Evolutionary conservation across 2,797 vertebrate species (phyloP).

Genomic region (Gobionotothen gibberifrons): DNA sequence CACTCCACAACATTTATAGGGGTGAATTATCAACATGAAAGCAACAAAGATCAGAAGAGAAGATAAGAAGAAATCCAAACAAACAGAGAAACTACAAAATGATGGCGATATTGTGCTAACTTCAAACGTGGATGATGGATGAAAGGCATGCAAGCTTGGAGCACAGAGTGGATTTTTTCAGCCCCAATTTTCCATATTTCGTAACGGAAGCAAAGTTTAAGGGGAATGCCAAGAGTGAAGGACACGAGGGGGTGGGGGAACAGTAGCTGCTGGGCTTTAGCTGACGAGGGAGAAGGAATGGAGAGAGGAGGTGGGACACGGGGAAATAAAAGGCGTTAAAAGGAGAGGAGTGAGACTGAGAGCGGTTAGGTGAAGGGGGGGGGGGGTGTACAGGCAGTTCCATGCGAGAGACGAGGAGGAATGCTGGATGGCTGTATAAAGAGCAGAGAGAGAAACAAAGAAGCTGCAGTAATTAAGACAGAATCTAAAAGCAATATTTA

Average conservation of each 20-base stretch:
- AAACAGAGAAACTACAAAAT: slow-evolving; percentile 44
- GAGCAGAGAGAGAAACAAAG: slow-evolving; percentile 28
- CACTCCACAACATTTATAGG: slow-evolving; percentile 45
- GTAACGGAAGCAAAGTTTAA: slow-evolving; percentile 51
- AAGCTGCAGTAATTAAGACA: slow-evolving; percentile 11
- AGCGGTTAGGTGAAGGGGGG: background rate
- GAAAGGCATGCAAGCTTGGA: slow-evolving; percentile 30
- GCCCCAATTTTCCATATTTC: slow-evolving; percentile 51
- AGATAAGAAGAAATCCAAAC: slow-evolving; percentile 53
- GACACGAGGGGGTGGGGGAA: slow-evolving; percentile 20
- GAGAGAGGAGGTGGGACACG: slow-evolving; percentile 40
- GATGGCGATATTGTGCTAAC: slow-evolving; percentile 14
- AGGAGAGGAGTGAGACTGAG: slow-evolving; percentile 43
- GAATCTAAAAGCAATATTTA: slow-evolving; percentile 35
- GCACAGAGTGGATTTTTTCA: background rate
- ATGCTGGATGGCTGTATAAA: slow-evolving; percentile 73
- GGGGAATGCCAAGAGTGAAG: slow-evolving; percentile 32
- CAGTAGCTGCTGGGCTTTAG: slow-evolving; percentile 47
- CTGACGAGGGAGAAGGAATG: slow-evolving; percentile 25
- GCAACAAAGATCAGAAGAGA: slow-evolving; percentile 26
- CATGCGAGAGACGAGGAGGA: slow-evolving; percentile 76
- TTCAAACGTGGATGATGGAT: slow-evolving; percentile 31
- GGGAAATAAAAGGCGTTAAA: slow-evolving; percentile 62
- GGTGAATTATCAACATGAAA: slow-evolving; percentile 48
- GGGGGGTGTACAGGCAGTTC: slow-evolving; percentile 64